phyloP scores from a whole-genome alignment of 2,888 invertebrate genomes.

The Pandemis corylana region DNA sequence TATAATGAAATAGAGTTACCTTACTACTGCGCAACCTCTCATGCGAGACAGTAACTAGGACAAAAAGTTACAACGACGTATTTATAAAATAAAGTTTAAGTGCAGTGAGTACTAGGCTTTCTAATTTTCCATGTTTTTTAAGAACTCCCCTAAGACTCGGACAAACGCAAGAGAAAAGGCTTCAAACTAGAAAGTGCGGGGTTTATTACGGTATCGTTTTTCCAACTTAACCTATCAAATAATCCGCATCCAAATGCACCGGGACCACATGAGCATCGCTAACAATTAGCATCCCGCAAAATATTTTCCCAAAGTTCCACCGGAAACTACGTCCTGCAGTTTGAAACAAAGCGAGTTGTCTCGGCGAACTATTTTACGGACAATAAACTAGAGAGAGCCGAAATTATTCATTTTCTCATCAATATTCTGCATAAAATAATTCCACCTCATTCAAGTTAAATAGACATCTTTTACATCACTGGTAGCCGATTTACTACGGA shows the following conservation, averaged over 20 bases:
- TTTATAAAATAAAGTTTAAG: no score
- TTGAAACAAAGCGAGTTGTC: conserved; percentile 69
- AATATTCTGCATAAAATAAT: conserved; percentile 49
- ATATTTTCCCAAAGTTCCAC: conserved; percentile 76
- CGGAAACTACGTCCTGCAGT: conserved; percentile 66
- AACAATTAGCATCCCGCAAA: conserved; percentile 74
- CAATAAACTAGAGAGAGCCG: conserved; percentile 63
- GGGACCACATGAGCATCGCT: conserved; percentile 57
- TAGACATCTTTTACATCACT: conserved; percentile 14
- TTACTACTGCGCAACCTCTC: no score
- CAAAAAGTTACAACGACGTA: no score
- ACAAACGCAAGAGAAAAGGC: background rate
- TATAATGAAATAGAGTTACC: no score
- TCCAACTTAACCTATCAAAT: conserved; percentile 49
- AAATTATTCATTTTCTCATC: conserved; percentile 60
- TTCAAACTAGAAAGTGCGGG: background rate
- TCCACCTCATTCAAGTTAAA: conserved; percentile 28
- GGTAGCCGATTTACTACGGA: conserved; percentile 10
- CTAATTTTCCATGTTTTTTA: background rate
- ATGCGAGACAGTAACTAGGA: no score
- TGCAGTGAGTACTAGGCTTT: no score
- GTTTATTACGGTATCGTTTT: background rate
- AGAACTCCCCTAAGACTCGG: no score
- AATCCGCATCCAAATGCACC: conserved; percentile 48
- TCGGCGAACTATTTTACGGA: conserved; percentile 72